Base-by-base conservation (phyloP, 2,797 vertebrate genomes). In the Loriculus beryllinus region DNA sequence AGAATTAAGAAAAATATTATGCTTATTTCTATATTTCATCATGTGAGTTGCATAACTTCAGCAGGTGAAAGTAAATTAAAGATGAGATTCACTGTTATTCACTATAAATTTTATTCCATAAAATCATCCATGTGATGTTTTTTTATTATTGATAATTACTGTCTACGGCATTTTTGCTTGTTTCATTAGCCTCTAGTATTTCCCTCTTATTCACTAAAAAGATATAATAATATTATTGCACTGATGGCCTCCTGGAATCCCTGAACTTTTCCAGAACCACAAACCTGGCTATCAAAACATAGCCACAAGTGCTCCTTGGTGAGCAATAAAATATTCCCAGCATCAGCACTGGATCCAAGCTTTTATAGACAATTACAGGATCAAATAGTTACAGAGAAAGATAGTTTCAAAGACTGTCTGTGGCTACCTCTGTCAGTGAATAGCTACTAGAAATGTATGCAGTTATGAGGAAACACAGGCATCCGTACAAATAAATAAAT, bases 291-390 rank as follows among this genome's bases (percentile, higher is more conserved):
- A 93, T 93, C 18, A n/a, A 91, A 94, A 91, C 62, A 67, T 16
- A 96, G 86, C 92, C 94, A 95, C 88, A 96, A 97, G 59, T 90
- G 65, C 54, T 97, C 92, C 90, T 93, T 54, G 35, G 74, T 83
- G 90, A 93, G 88, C 77, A 94, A 84, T 93, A 95, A 95, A 96
- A 79, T 56, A 88, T 59, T 86, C 59, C 68, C 78, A 85, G n/a
- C 76, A 86, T 88, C 91, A 79, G 54, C 75, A 74, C 37, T n/a
- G 43, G 18, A 76, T 96, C 91, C 82, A 93, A 88, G 47, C 9
- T 88, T 89, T 90, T 76, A 56, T 26, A 83, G 62, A 91, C 72
- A 92, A 81, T 91, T 95, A 59, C 65, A 82, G 54, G 57, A 72
- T 65, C 69, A 93, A 92, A 91, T 5, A 43, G 15, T 86, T 92